Evolutionary conservation across 92 coral and sea anemone genomes (phyloP), one percentile per base, ranked within the genome.

Genomic region (Porites evermanni): DNA sequence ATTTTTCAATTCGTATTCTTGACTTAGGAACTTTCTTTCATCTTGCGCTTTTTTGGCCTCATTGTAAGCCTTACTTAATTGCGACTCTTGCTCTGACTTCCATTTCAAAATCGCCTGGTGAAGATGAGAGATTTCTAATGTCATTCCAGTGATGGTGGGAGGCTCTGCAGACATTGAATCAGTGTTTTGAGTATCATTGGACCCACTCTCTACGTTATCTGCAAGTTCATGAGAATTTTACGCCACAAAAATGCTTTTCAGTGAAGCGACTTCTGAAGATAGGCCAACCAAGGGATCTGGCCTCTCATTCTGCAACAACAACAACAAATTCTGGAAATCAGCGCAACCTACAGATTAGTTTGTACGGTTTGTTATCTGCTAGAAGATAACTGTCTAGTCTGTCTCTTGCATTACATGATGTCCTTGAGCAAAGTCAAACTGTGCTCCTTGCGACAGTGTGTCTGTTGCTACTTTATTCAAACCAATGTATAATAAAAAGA

Each of bases 51-150:
- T 92, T 70, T 93, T 89, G 67, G 91, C 79, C 17, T 92, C 97
- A 21, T 85, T 90, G 20, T 74, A 74, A 44, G 93, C 87, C 76
- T 81, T 84, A 18, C 88, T 80, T 21, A 91, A 44, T 78, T 80
- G 94, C 4, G 94, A 77, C 53, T 90, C 92, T 72, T 89, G 73
- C 20, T 86, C 88, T 2, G 94, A 84, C 79, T 93, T 95, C 99
- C 99, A 97, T 78, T 86, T 91, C 58, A 97, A 83, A 50, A 96
- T 90, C 53, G 71, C 91, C 81, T 95, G 96, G 67, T 97, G 98
- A 60, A 95, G 82, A 53, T 90, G 97, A 9, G 99, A 97, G 74
- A 97, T 75, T 74, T 93, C 94, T 68, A 95, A 53, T 12, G 99
- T 95, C 81, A 97, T 89, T 29, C 95, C 99, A 58, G 86, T 82